phyloP scores from a whole-genome alignment of 2,113 vertebrate species.

The Melierax canorus region DNA sequence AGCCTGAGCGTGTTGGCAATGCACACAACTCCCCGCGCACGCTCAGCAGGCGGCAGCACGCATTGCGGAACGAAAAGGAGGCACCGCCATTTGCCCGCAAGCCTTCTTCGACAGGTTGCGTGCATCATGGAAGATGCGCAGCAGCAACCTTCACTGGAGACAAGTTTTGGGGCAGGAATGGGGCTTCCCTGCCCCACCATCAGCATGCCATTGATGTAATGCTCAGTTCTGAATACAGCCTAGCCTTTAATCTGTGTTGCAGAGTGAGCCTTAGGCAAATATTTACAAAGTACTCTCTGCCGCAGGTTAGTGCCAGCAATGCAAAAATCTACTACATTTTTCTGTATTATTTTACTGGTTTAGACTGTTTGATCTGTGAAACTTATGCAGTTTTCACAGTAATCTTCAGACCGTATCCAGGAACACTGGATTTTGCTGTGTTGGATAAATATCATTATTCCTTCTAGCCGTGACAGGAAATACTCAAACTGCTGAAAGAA shows the following conservation, averaged over 20 bases:
- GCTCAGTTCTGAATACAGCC: background rate
- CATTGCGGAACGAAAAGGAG: background rate
- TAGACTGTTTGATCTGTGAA: background rate
- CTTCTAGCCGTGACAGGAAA: background rate
- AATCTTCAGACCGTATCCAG: background rate
- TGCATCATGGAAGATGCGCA: background rate
- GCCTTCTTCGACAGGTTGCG: background rate
- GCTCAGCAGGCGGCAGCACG: background rate
- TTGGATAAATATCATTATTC: background rate
- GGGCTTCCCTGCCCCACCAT: background rate
- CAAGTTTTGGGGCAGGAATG: background rate
- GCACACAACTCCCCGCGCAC: background rate
- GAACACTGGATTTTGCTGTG: background rate
- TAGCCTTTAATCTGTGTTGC: background rate
- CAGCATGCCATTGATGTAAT: accelerated
- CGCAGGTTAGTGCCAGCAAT: background rate
- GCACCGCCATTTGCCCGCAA: background rate
- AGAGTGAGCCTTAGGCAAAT: background rate
- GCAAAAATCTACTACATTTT: background rate
- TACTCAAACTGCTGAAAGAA: background rate
- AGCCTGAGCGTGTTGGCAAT: accelerated
- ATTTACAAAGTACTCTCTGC: background rate
- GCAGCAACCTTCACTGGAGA: background rate
- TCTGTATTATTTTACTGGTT: background rate
- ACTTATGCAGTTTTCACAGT: background rate